A percentile compares a stretch with the other conserved stretches of the same genome.
These are phyloP conservation scores for Chelonia mydas DNA, from an alignment of 2,797 vertebrate species.

Conservation along the genomic window DNA sequence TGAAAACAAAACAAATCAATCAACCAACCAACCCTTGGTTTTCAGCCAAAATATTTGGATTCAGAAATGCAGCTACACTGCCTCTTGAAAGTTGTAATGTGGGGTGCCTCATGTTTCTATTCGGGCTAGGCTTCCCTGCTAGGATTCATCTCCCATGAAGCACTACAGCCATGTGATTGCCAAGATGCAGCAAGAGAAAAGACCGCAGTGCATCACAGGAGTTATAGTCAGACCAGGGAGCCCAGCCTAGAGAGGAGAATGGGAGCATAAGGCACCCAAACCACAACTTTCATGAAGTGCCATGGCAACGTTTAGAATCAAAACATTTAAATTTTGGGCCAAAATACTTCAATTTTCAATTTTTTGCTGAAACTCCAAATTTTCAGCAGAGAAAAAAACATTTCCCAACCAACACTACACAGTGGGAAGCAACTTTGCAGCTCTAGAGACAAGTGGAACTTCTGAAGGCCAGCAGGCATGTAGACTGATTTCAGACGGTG, in stretches of 20 bases:
- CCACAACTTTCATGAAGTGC: background rate
- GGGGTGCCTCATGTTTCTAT: background rate
- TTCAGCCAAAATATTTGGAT: background rate
- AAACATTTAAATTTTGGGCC: background rate
- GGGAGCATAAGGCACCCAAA: background rate
- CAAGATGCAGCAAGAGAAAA: background rate
- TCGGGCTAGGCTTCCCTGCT: background rate
- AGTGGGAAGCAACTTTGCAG: background rate
- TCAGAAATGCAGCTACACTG: background rate
- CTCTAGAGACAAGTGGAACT: constrained; percentile 4
- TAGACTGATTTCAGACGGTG: background rate
- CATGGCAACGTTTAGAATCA: background rate
- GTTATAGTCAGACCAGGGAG: background rate
- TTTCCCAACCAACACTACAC: accelerated
- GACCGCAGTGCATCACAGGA: background rate
- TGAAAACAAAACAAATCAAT: background rate
- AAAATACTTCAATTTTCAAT: background rate
- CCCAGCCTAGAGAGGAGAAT: background rate
- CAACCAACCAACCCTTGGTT: background rate
- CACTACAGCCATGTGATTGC: background rate
- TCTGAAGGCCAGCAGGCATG: constrained; percentile 3
- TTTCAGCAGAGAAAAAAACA: background rate
- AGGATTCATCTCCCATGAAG: background rate
- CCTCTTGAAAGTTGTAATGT: background rate
- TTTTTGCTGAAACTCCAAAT: background rate